Conservation (phyloP, 2,797 vertebrate species). For the Peromyscus eremicus region DNA sequence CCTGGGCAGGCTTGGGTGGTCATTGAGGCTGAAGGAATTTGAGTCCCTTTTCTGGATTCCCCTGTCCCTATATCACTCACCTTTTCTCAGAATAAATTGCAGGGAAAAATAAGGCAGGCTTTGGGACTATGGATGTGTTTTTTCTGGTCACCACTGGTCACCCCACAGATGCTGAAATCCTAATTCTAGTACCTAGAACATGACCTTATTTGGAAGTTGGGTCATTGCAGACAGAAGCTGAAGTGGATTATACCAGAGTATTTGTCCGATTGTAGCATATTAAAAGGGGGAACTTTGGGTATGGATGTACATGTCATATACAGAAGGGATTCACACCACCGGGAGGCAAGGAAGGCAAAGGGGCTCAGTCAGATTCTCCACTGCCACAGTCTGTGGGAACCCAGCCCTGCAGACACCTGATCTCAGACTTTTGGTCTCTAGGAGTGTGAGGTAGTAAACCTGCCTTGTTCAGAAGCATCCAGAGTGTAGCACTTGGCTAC, state of each 20-base stretch:
- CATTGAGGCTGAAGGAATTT: neutral
- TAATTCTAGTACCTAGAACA: neutral
- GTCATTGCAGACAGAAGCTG: neutral
- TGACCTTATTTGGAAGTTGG: neutral
- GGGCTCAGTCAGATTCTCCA: accelerated
- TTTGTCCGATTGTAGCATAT: accelerated
- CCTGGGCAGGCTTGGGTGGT: neutral
- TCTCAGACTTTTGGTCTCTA: neutral
- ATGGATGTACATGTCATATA: accelerated
- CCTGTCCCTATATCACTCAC: accelerated
- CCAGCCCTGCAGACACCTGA: accelerated
- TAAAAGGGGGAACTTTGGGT: neutral
- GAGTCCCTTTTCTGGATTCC: neutral
- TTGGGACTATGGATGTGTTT: neutral
- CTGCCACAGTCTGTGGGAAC: accelerated
- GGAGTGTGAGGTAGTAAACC: accelerated
- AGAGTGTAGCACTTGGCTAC: accelerated
- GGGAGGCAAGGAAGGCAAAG: neutral
- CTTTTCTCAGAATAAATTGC: neutral
- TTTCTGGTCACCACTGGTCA: neutral
- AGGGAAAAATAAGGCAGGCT: neutral
- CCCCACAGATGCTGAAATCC: neutral
- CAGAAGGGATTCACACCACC: accelerated
- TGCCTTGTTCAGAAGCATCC: neutral
- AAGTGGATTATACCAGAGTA: neutral